Percentiles rank a stretch among this genome's conserved stretches.
These are phyloP conservation scores for Pachydiplax longipennis DNA, from an alignment of 2,888 invertebrate genomes.

Conservation along the genomic window DNA sequence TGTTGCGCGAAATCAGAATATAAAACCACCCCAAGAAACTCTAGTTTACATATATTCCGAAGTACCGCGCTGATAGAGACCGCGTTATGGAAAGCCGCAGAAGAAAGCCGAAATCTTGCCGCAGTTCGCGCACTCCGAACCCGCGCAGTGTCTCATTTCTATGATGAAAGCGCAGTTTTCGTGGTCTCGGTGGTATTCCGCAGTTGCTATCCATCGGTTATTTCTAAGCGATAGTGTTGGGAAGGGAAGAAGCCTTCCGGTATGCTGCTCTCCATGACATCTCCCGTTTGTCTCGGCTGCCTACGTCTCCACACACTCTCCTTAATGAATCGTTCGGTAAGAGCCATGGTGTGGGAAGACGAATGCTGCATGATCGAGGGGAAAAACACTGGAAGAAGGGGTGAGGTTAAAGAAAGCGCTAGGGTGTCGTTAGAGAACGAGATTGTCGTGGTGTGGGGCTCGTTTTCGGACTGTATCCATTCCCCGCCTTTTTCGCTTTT, in stretches of 20 bases:
- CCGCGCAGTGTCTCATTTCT: neutral
- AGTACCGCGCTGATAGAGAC: too few relatives aligned
- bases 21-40: too few relatives aligned
- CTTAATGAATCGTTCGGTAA: conserved; percentile 12
- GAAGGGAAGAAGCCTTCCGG: neutral
- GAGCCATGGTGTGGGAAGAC: neutral
- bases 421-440: neutral
- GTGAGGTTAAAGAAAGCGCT: neutral
- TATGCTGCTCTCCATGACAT: neutral
- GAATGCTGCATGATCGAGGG: neutral
- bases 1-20: too few relatives aligned
- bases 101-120: too few relatives aligned
- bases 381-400: neutral
- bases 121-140: too few relatives aligned
- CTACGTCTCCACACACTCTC: neutral
- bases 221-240: neutral
- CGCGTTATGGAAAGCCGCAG: too few relatives aligned
- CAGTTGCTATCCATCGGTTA: neutral
- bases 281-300: neutral
- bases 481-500: neutral
- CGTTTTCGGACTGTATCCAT: neutral
- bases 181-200: neutral
- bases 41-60: too few relatives aligned
- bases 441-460: neutral
- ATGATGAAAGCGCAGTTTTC: neutral